Conservation (phyloP, 2,113 vertebrate genomes). For the Budorcas taxicolor region DNA sequence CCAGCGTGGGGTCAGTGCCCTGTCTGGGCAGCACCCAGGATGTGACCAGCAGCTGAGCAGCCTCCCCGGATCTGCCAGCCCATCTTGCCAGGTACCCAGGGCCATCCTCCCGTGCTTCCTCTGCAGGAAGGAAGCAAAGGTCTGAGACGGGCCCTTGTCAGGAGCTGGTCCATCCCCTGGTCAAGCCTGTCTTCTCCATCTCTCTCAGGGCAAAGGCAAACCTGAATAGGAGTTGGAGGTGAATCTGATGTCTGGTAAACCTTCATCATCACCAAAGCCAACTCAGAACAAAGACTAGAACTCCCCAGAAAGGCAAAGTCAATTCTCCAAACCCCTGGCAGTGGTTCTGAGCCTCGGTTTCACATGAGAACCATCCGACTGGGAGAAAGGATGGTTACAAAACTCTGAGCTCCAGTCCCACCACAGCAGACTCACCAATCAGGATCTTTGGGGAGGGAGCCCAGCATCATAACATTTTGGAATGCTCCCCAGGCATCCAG, state of each 20-base stretch:
- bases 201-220: neutral
- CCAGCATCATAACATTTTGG: accelerated
- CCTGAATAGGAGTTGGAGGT: accelerated
- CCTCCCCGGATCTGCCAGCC: neutral
- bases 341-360: too few species aligned
- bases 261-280: accelerated
- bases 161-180: accelerated
- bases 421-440: accelerated
- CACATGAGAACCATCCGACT: accelerated
- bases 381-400: too few species aligned
- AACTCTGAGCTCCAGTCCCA: accelerated
- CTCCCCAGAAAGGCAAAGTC: accelerated
- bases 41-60: neutral
- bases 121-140: neutral
- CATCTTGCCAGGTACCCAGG: neutral
- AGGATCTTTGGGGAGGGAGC: accelerated
- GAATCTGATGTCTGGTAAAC: accelerated
- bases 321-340: accelerated
- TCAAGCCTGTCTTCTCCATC: neutral
- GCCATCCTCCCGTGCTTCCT: neutral
- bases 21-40: neutral
- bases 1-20: accelerated
- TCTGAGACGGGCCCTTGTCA: accelerated
- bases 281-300: neutral
- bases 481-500: neutral